A percentile compares a stretch with the other conserved stretches of the same genome.
Evolutionary conservation across 2,797 vertebrate species (phyloP).

Genomic region (Dryobates pubescens): DNA sequence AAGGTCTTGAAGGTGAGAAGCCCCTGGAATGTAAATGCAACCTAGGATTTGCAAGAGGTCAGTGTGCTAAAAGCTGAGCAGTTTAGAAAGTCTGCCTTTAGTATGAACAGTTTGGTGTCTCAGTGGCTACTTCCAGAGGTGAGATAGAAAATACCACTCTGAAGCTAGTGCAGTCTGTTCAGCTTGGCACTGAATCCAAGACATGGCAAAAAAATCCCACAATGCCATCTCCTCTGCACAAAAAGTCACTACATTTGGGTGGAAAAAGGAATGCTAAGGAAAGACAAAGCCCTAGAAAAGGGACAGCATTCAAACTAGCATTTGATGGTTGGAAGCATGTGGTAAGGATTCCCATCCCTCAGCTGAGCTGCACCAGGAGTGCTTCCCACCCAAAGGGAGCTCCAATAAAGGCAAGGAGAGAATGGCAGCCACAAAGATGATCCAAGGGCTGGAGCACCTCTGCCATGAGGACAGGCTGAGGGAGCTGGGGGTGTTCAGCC

Average conservation of each 20-base stretch:
- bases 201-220: background rate
- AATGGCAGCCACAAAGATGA: background rate
- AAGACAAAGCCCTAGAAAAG: background rate
- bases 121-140: background rate
- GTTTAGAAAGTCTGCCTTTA: slow-evolving; percentile 3
- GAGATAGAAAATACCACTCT: background rate
- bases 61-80: background rate
- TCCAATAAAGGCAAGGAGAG: background rate
- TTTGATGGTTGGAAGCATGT: background rate
- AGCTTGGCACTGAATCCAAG: background rate
- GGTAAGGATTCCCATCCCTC: background rate
- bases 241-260: background rate
- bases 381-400: background rate
- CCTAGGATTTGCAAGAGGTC: background rate
- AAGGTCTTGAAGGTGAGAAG: background rate
- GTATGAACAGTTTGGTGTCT: background rate
- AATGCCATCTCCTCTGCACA: background rate
- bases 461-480: too few relatives aligned
- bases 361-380: background rate
- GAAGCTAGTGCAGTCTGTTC: background rate
- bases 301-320: background rate
- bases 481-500: too few relatives aligned
- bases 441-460: too few relatives aligned
- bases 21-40: background rate
- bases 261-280: background rate